Conservation (phyloP, 2,797 vertebrate species). For the Prunella strophiata region DNA sequence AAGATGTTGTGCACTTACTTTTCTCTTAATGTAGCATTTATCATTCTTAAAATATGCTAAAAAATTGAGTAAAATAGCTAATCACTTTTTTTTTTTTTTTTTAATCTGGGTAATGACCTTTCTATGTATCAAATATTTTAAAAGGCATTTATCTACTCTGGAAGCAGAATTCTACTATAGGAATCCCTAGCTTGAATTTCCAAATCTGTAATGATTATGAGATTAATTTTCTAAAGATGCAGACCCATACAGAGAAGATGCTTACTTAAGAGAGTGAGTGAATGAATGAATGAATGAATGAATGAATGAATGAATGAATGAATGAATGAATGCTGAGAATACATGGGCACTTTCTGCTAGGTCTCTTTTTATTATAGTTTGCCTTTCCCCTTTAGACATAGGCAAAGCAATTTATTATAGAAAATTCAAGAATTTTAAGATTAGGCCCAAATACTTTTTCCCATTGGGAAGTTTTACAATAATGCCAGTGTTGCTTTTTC, state of each 20-base stretch:
- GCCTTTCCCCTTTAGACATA: neutral
- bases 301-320: neutral
- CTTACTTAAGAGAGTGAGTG: neutral
- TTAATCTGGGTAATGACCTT: neutral
- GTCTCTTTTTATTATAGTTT: neutral
- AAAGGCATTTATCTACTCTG: neutral
- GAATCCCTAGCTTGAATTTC: neutral
- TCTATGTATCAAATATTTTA: neutral
- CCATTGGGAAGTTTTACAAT: neutral
- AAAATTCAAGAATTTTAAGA: neutral
- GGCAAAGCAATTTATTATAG: neutral
- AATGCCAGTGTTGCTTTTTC: neutral
- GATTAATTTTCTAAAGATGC: neutral
- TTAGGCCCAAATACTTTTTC: neutral
- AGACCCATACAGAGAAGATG: neutral
- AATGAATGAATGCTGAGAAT: neutral
- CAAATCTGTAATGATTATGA: neutral
- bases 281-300: neutral
- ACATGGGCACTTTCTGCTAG: neutral
- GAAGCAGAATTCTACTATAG: neutral
- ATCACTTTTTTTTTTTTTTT: neutral
- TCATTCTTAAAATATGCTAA: neutral
- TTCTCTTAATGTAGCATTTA: neutral
- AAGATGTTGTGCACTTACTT: neutral
- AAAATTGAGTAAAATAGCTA: conserved; percentile 11